These are phyloP conservation scores for Drymonia ruficornis DNA, from an alignment of 2,888 invertebrate species.

Conservation along the genomic window DNA sequence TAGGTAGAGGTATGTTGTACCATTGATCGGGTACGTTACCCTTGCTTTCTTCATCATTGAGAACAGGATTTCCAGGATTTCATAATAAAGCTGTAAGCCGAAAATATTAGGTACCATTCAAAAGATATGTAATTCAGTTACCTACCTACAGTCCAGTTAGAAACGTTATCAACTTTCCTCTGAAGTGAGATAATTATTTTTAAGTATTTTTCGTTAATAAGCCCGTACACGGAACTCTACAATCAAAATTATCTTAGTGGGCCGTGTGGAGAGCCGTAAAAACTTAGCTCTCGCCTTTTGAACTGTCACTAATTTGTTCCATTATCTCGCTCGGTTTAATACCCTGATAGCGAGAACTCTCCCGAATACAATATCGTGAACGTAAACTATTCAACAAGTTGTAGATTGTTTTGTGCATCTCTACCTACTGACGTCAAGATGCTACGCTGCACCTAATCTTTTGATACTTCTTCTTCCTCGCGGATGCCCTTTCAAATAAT, in stretches of 20 bases:
- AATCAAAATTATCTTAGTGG: background rate
- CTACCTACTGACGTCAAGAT: no score
- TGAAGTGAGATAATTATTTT: background rate
- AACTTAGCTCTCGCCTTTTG: background rate
- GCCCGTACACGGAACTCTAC: conserved; percentile 1
- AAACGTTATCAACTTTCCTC: background rate
- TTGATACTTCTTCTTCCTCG: no score
- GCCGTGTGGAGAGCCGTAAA: background rate
- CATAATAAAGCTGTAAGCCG: no score
- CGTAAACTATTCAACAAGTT: background rate
- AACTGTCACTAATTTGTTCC: background rate
- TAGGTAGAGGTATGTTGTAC: no score
- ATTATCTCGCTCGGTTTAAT: background rate
- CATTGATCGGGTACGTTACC: no score
- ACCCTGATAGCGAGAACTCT: background rate
- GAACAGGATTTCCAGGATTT: no score
- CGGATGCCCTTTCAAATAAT: no score
- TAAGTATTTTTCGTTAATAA: background rate
- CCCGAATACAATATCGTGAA: background rate
- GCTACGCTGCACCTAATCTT: no score
- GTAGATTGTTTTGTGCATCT: no score
- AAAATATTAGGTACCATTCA: no score
- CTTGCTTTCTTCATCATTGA: no score
- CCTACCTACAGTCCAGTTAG: background rate
- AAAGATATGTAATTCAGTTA: no score